Base-by-base conservation (phyloP, 2,113 vertebrate genomes). In the Camelus bactrianus region DNA sequence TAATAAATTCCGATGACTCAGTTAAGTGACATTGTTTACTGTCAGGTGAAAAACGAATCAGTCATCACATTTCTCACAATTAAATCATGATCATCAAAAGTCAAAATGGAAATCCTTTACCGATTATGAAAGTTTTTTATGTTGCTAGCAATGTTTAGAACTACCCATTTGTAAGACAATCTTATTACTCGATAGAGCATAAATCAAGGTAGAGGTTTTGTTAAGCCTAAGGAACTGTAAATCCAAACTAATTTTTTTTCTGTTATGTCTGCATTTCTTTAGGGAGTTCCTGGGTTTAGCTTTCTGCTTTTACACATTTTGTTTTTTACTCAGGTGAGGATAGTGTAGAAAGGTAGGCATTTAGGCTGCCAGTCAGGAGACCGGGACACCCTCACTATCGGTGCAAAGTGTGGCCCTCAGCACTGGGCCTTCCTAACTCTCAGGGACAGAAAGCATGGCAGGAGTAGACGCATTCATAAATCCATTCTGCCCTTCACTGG, bases 61-160 rank as follows among this genome's bases (percentile, higher is more conserved):
- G 32, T 58, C 8, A 67, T 42, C 30, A 42, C 75, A 80, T 87
- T 46, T 83, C 62, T 76, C 9, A 72, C 32, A 69, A 22, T 67
- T 84, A 92, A 81, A 79, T 89, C 2, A 60, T 69, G 38, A 86
- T 69, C 38, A 35, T 65, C 30, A 80, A 17, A 94, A 65, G 35
- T 83, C 82, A 38, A 92, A 90, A 92, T 52, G 58, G 12, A 91
- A 85, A 4, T 80, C 28, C 60, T 54, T 91, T 4, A 52, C 75
- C 17, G 77, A 35, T 73, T 82, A 75, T 46, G 30, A 72, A 95
- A 87, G 26, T 52, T 87, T 58, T 80, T 75, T 95, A 81, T 60
- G 42, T 93, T 92, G 32, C 50, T 30, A 83, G 24, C 24, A 75
- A 56, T 50, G 12, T 69, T 95, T 96, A 35, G 58, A 90, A 95